Base-by-base conservation (phyloP, 1,140 invertebrate species). In the Megalonaias nervosa region DNA sequence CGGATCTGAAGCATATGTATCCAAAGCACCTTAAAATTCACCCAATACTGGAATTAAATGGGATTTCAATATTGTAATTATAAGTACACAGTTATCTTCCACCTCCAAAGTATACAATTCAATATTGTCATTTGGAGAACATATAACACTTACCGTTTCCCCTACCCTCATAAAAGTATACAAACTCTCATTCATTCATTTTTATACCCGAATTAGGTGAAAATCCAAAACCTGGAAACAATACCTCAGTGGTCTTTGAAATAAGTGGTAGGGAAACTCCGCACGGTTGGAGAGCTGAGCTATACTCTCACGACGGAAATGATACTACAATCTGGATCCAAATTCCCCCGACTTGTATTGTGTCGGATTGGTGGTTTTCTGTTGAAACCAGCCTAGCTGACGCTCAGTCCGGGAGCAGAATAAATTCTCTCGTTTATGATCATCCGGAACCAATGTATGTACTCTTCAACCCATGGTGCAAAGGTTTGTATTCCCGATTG, bases 401-500 rank as follows among this genome's bases (percentile, higher is more conserved):
- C 38, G 11, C 38, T 48, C 11, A 56, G 76, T 16, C 61, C 70
- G 17, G 71, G 70, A 67, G 61, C 48, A 21, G 76, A 78, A 73
- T 71, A 15, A 70, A 71, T 26, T 73, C 66, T 16, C 66, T 78
- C 1, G 62, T 67, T 13, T 78, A 78, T 60, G 76, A 78, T 62
- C 76, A 78, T 69, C 76, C 76, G 9, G 76, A 78, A 2, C 59
- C 59, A 62, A 67, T 78, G 0, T 78, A 73, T 38, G 67, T 78
- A 11, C 66, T 78, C 23, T 78, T 78, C n/a, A 78, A 78, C 48
- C 76, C 76, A 19, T 78, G 76, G 76, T 78, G 76, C 56, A 78
- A 78, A 74, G 69, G 76, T 80, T 60, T 23, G 60, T 48, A 48
- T 48, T 11, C 11, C 4, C 38, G 11, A 48, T 48, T 6, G 38